Percentiles rank a stretch among this genome's conserved stretches.
phyloP scores from a whole-genome alignment of 1,140 invertebrate genomes.

The Rhopalosiphum maidis region DNA sequence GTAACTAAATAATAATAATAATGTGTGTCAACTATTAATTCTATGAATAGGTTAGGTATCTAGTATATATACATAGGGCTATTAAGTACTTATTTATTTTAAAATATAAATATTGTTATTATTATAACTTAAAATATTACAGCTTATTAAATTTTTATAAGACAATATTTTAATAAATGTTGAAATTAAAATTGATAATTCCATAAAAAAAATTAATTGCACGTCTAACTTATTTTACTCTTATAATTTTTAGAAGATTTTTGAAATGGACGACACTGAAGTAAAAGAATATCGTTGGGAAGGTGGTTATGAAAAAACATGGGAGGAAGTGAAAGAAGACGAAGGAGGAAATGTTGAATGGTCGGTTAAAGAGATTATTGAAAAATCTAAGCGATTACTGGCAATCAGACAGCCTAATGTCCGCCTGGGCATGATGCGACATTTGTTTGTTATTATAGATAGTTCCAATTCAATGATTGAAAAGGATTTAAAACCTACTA shows the following conservation, averaged over 20 bases:
- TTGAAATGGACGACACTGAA: constrained; percentile 73
- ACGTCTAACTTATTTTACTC: neutral
- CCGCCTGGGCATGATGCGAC: constrained; percentile 94
- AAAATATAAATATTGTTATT: too few species aligned
- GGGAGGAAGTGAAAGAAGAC: constrained; percentile 97
- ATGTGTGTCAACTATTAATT: too few species aligned
- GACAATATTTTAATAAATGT: neutral
- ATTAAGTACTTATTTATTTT: too few species aligned
- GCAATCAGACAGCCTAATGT: constrained; percentile 76
- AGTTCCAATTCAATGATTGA: constrained; percentile 91
- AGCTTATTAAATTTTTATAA: neutral
- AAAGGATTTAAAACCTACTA: constrained; percentile 94
- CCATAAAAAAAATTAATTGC: neutral
- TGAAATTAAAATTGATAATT: neutral
- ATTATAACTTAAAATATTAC: neutral
- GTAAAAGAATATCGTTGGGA: constrained; percentile 95
- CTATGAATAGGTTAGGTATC: too few species aligned
- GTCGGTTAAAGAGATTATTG: constrained; percentile 88
- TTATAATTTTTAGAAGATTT: neutral
- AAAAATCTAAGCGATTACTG: constrained; percentile 83
- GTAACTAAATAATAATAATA: too few species aligned
- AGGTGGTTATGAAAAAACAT: constrained; percentile 95
- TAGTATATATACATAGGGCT: too few species aligned
- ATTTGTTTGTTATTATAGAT: constrained; percentile 90
- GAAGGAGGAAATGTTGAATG: constrained; percentile 89